phyloP scores from a whole-genome alignment of 2,113 vertebrate genomes.

The Seriola dumerili region DNA sequence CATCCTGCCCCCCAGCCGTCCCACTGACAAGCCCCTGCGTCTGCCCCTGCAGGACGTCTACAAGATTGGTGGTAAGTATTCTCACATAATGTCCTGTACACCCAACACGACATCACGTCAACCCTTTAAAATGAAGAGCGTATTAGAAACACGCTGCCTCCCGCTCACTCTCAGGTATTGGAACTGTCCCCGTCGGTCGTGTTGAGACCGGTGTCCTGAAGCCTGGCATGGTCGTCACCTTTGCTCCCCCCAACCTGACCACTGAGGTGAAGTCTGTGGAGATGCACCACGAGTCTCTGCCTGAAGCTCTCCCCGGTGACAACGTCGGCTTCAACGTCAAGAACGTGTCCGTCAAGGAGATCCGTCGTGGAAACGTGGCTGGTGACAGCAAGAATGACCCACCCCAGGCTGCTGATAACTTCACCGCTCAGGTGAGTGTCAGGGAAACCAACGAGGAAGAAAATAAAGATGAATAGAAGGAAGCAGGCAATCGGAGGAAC shows the following conservation, averaged over 20 bases:
- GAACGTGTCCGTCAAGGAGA: slow-evolving; percentile 88
- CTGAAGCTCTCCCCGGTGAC: slow-evolving; percentile 85
- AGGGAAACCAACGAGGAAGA: not conserved
- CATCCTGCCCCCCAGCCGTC: slow-evolving; percentile 83
- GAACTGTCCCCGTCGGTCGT: slow-evolving; percentile 87
- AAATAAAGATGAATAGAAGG: not conserved
- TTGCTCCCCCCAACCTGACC: slow-evolving; percentile 85
- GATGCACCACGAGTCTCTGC: slow-evolving; percentile 87
- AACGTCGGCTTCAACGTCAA: slow-evolving; percentile 88
- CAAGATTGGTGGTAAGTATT: slow-evolving; percentile 83
- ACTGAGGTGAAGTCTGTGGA: slow-evolving; percentile 89
- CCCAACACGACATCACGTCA: not conserved
- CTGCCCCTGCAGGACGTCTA: slow-evolving; percentile 87
- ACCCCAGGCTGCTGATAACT: slow-evolving; percentile 80
- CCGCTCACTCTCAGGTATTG: slow-evolving; percentile 79
- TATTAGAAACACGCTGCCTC: not conserved
- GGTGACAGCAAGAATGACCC: slow-evolving; percentile 89
- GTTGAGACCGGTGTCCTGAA: slow-evolving; percentile 87
- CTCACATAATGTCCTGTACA: not conserved
- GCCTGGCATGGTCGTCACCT: slow-evolving; percentile 87
- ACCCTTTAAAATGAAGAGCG: too few relatives aligned
- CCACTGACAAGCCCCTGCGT: slow-evolving; percentile 84
- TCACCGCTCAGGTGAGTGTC: slow-evolving; percentile 83
- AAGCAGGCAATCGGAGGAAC: too few relatives aligned
- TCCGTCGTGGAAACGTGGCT: slow-evolving; percentile 86